phyloP scores from a whole-genome alignment of 2,113 vertebrate genomes.

The Psilopsiagon aurifrons region DNA sequence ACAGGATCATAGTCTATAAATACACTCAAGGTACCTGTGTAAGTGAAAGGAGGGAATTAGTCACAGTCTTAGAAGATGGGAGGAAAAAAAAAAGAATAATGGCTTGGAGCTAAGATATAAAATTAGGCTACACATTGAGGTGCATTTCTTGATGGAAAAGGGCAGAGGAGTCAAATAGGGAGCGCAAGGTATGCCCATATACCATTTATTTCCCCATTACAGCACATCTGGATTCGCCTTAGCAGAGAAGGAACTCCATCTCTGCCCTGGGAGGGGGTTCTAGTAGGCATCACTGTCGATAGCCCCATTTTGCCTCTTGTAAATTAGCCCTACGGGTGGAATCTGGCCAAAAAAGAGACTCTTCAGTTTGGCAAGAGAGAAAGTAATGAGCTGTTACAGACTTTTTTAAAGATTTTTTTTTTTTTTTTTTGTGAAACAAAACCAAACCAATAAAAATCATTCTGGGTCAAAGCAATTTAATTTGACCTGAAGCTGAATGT shows the following conservation, averaged over 20 bases:
- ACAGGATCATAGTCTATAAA: neutral
- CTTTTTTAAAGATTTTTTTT: neutral
- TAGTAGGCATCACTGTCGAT: neutral
- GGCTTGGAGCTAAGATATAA: neutral
- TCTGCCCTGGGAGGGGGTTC: neutral
- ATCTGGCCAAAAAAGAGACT: neutral
- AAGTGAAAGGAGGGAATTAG: conserved; percentile 29
- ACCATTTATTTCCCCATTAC: neutral
- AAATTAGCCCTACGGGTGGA: neutral
- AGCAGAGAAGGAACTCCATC: neutral
- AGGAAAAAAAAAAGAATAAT: neutral
- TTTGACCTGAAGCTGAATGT: conserved; percentile 46
- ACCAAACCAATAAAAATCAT: conserved; percentile 47
- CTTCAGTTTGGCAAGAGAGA: neutral
- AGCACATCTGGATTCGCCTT: neutral
- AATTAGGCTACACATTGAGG: neutral
- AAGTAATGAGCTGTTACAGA: neutral
- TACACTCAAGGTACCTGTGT: neutral
- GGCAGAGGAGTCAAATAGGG: neutral
- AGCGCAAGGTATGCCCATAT: neutral
- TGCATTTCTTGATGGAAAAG: neutral
- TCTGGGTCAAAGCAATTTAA: conserved; percentile 53
- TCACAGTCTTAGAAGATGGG: neutral
- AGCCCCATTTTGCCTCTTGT: neutral
- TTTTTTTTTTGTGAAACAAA: neutral